These are phyloP conservation scores for Agonopterix subpropinquella DNA, from an alignment of 2,888 invertebrate species.

Conservation along the genomic window DNA sequence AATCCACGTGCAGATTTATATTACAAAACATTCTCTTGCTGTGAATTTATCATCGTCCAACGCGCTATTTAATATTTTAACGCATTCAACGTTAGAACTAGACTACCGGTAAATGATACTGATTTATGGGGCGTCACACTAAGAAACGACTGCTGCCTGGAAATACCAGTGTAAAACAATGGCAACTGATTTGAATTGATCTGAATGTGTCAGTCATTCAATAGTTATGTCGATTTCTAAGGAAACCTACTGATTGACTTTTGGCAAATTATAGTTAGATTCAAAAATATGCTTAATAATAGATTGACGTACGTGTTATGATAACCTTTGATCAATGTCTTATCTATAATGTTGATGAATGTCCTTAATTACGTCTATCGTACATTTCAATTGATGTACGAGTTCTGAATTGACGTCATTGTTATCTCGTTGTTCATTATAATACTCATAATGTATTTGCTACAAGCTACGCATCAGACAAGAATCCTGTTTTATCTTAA, in stretches of 20 bases:
- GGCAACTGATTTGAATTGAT: conserved; percentile 5
- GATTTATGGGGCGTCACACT: conserved; percentile 6
- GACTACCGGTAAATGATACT: conserved; percentile 1
- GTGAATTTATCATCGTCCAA: conserved; percentile 3
- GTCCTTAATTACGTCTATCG: conserved; percentile 7
- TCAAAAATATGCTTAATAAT: neutral
- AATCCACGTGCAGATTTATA: conserved; percentile 22
- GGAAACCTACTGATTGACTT: neutral
- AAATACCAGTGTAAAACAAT: conserved; percentile 7
- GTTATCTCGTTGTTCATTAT: conserved; percentile 20
- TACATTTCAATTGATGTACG: conserved; percentile 1
- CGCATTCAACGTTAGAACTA: conserved; percentile 4
- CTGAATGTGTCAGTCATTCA: neutral
- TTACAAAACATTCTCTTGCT: conserved; percentile 11
- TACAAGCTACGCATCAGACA: neutral
- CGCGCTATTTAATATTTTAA: neutral
- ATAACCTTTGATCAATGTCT: conserved; percentile 6
- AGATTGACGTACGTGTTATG: conserved; percentile 6
- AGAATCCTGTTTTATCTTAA: too few species aligned
- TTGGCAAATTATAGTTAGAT: neutral
- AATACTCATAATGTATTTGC: neutral
- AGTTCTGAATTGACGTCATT: conserved; percentile 35
- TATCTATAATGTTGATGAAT: conserved; percentile 7
- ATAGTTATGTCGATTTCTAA: conserved; percentile 1
- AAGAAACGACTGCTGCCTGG: neutral